Evolutionary conservation across 2,888 invertebrate genomes (phyloP).

Genomic region (Protophormia terraenovae): DNA sequence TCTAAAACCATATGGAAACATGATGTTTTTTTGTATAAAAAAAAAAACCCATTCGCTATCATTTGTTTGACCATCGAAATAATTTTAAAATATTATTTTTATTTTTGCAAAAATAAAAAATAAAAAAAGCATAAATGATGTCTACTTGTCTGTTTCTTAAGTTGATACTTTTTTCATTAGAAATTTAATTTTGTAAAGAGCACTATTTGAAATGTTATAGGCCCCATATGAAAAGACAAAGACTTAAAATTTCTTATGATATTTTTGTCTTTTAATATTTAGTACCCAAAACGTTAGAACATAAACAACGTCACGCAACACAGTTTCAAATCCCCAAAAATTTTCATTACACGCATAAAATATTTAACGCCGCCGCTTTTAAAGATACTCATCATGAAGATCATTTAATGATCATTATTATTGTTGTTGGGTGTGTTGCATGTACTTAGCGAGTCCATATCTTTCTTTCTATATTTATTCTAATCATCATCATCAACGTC

Average conservation of each 20-base stretch:
- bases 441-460: constrained; percentile 26
- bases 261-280: not conserved
- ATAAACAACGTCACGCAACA: constrained; percentile 12
- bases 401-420: constrained; percentile 31
- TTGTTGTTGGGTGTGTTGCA: constrained; percentile 11
- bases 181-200: constrained; percentile 7
- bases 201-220: constrained; percentile 26
- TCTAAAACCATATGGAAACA: constrained; percentile 64
- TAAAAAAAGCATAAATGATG: constrained; percentile 19
- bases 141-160: constrained; percentile 30
- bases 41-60: constrained; percentile 52
- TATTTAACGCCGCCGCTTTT: constrained; percentile 63
- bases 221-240: not conserved
- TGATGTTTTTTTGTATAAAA: constrained; percentile 19
- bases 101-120: not conserved
- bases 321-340: constrained; percentile 38
- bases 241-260: not conserved
- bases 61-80: constrained; percentile 68
- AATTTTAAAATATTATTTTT: constrained; percentile 38
- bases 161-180: not conserved
- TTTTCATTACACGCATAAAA: constrained; percentile 59
- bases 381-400: not conserved
- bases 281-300: not conserved
- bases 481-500: constrained; percentile 32
- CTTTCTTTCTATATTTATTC: not conserved